Evolutionary conservation across 2,113 vertebrate species (phyloP).

Genomic region (Alces alces): DNA sequence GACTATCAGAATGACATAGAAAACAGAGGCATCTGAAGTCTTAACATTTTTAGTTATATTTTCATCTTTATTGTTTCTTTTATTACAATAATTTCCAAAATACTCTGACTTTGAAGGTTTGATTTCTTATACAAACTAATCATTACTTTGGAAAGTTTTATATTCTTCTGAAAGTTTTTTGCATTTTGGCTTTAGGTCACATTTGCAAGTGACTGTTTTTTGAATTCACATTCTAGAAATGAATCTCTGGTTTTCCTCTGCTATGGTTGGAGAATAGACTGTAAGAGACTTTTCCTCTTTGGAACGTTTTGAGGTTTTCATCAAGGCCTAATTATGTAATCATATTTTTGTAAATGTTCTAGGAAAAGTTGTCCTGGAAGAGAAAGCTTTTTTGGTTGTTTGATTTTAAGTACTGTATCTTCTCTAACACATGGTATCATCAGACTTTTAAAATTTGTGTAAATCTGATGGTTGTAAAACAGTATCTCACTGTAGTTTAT

Average conservation of each 20-base stretch:
- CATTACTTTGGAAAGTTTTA: neutral
- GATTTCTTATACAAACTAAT: neutral
- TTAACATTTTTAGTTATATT: neutral
- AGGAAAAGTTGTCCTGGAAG: constrained; percentile 11
- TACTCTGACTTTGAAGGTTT: neutral
- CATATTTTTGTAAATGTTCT: constrained; percentile 51
- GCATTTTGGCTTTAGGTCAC: neutral
- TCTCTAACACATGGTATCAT: neutral
- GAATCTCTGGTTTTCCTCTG: constrained; percentile 30
- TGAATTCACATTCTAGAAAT: constrained; percentile 46
- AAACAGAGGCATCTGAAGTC: neutral
- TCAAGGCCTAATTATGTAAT: constrained; percentile 57
- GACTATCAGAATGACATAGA: neutral
- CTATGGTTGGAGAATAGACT: constrained; percentile 39
- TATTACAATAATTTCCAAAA: constrained; percentile 12
- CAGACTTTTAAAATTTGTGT: neutral
- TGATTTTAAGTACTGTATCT: neutral
- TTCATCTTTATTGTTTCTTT: neutral
- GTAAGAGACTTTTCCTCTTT: constrained; percentile 45
- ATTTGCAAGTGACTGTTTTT: constrained; percentile 25
- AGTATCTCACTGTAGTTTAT: neutral
- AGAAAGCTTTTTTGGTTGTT: neutral
- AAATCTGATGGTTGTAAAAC: neutral
- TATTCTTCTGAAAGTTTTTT: neutral
- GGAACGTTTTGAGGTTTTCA: constrained; percentile 66